These are phyloP conservation scores for Maniola jurtina DNA, from an alignment of 1,140 invertebrate genomes.

Conservation along the genomic window DNA sequence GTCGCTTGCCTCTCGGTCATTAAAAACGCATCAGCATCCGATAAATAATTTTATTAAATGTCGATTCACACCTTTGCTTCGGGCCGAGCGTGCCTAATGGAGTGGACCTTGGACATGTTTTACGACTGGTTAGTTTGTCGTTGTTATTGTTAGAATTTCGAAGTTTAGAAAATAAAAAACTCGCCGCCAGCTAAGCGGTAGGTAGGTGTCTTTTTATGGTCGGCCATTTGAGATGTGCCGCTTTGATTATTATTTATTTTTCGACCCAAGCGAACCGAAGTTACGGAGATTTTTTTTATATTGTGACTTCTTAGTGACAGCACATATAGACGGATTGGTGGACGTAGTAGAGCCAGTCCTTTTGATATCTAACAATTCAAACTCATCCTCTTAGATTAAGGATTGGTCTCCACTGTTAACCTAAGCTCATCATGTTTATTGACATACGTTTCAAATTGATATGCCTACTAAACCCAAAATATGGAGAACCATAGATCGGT, in stretches of 20 bases:
- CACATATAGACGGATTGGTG: too few relatives aligned
- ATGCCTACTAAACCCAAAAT: too few relatives aligned
- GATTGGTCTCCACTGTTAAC: too few relatives aligned
- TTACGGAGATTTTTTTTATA: neutral
- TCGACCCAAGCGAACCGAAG: neutral
- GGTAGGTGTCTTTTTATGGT: conserved; percentile 28
- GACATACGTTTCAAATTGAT: too few relatives aligned
- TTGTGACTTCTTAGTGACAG: neutral
- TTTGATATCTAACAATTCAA: too few relatives aligned
- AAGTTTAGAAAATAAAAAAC: conserved; percentile 25
- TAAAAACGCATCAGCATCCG: conserved; percentile 65
- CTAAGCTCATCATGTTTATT: too few relatives aligned
- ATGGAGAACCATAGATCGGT: too few relatives aligned
- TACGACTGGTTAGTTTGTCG: conserved; percentile 37
- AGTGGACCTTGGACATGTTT: conserved; percentile 42
- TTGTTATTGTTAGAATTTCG: conserved; percentile 32
- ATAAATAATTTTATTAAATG: conserved; percentile 74
- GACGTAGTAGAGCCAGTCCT: neutral
- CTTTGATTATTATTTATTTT: conserved; percentile 29
- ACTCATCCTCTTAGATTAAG: too few relatives aligned
- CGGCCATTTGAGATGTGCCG: conserved; percentile 26
- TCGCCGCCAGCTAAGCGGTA: conserved; percentile 24
- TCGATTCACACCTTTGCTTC: conserved; percentile 68
- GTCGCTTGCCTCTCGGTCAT: conserved; percentile 45
- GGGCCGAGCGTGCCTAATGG: conserved; percentile 51